These are phyloP conservation scores for Plusia festucae DNA, from an alignment of 2,888 invertebrate genomes.

Conservation along the genomic window DNA sequence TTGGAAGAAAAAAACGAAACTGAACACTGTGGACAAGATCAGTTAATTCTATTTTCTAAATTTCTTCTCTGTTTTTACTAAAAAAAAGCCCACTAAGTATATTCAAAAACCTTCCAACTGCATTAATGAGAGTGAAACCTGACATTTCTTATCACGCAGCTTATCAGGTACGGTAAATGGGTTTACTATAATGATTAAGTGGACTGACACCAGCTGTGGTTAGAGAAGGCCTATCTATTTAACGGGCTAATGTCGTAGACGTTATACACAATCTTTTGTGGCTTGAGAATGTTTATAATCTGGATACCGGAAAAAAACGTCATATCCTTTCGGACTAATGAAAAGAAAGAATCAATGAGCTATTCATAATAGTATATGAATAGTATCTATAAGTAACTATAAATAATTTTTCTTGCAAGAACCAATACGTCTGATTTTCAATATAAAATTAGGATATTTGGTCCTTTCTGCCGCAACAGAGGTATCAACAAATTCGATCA, in stretches of 20 bases:
- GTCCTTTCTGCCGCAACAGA: too few species aligned
- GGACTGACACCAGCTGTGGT: conserved; percentile 18
- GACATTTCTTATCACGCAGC: background rate
- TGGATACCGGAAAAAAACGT: too few species aligned
- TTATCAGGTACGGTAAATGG: conserved; percentile 48
- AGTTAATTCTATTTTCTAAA: background rate
- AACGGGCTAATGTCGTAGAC: conserved; percentile 11
- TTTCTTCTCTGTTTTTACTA: too few species aligned
- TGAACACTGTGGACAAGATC: background rate
- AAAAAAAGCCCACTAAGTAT: too few species aligned
- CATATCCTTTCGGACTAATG: too few species aligned
- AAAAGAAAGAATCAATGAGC: too few species aligned
- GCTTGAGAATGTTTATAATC: background rate
- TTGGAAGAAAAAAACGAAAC: background rate
- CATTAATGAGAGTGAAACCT: conserved; percentile 1
- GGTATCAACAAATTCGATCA: too few species aligned
- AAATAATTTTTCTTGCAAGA: too few species aligned
- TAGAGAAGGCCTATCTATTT: conserved; percentile 30
- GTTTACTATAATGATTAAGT: conserved; percentile 30
- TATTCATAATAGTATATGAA: too few species aligned
- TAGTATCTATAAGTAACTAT: too few species aligned
- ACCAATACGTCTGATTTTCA: too few species aligned
- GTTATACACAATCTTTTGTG: background rate
- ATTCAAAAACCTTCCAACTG: background rate
- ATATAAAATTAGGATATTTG: too few species aligned